Base-by-base conservation (phyloP, 2,888 invertebrate genomes). In the Philonicus albiceps region DNA sequence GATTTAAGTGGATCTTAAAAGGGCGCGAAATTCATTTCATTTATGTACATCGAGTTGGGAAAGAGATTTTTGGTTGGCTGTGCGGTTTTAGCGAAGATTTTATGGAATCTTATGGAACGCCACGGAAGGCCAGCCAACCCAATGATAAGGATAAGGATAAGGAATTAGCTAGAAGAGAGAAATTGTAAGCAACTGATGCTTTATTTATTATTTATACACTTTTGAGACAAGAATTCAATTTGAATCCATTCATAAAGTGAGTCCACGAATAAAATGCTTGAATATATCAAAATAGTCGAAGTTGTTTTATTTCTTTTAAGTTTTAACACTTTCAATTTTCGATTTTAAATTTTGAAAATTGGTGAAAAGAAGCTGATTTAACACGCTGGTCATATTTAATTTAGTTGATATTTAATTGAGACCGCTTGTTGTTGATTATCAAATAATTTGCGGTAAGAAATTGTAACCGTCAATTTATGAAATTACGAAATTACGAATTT, bases 261-360 rank as follows among this genome's bases (percentile, higher is more conserved):
- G 81, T 81, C 81, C 55, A 81, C 81, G 37, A 81, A 81, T 81
- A 81, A 81, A 81, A 55, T 81, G 81, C 81, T 81, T 81, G 81
- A 81, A 81, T 81, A 81, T 81, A 81, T 81, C 34, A 81, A 34
- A 34, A 81, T 64, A 64, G 0, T 6, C 11, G 2, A 19, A 64
- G 22, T 13, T 64, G 64, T 64, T 64, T 64, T 2, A 64, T 64
- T 64, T 11, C 19, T 2, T 22, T 64, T 64, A 11, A 22, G 13
- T 64, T 64, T 64, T 19, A 64, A 4, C n/a, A n/a, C n/a, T n/a
- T n/a, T n/a, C n/a, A n/a, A n/a, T n/a, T n/a, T n/a, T n/a, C n/a
- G n/a, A n/a, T n/a, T n/a, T n/a, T n/a, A n/a, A n/a, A n/a, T n/a
- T n/a, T n/a, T n/a, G n/a, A 31, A 31, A 31, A 31, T 31, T 31